A percentile compares a stretch with the other conserved stretches of the same genome.
Conservation (phyloP, 2,797 vertebrate species). For the Diplodus sargus region DNA sequence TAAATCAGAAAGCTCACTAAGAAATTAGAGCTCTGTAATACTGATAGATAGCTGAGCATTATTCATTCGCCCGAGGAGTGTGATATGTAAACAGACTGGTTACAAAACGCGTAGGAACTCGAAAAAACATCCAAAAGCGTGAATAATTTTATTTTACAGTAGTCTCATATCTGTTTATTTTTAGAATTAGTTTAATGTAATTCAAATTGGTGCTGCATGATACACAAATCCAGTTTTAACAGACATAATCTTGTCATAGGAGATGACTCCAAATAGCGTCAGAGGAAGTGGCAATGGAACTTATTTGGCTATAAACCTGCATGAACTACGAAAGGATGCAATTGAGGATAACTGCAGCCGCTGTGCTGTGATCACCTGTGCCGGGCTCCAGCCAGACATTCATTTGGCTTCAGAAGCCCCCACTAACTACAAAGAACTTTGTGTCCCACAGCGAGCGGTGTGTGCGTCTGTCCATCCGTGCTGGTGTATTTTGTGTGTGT, state of each 20-base stretch:
- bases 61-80: conserved; percentile 14
- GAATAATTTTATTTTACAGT: background rate
- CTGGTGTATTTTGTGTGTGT: background rate
- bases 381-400: conserved; percentile 53
- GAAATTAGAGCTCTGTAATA: conserved; percentile 25
- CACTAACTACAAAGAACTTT: conserved; percentile 75
- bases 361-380: conserved; percentile 50
- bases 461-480: background rate
- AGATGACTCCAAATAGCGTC: background rate
- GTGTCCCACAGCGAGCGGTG: conserved; percentile 36
- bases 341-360: conserved; percentile 53
- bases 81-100: conserved; percentile 20
- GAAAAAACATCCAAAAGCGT: conserved; percentile 4
- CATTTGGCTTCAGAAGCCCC: conserved; percentile 59
- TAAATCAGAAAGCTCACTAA: conserved; percentile 27
- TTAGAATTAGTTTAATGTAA: background rate
- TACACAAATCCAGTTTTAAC: background rate
- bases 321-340: conserved; percentile 29
- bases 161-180: background rate
- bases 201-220: background rate
- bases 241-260: background rate
- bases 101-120: conserved; percentile 2
- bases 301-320: conserved; percentile 6
- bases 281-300: background rate
- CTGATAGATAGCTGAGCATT: conserved; percentile 13